Evolutionary conservation across 2,113 vertebrate species (phyloP).

Genomic region (Clarias gariepinus): DNA sequence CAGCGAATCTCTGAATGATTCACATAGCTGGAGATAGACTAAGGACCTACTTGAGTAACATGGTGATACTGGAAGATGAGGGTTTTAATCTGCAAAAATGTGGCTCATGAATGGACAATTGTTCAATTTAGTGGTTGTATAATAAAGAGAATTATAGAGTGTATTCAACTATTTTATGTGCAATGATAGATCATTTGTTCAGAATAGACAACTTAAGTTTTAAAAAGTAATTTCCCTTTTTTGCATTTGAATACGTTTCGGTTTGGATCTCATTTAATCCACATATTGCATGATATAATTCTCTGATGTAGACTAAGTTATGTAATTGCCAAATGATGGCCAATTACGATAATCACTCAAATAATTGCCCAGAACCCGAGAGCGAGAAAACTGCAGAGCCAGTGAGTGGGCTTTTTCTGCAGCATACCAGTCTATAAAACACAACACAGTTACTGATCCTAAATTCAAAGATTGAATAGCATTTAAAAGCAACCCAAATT

Average conservation of each 20-base stretch:
- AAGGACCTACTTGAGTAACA: background rate
- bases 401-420: slow-evolving; percentile 14
- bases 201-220: background rate
- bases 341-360: slow-evolving; percentile 43
- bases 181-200: background rate
- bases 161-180: background rate
- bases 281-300: background rate
- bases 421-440: slow-evolving; percentile 18
- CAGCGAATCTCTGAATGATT: slow-evolving; percentile 25
- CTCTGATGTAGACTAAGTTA: slow-evolving; percentile 34
- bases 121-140: background rate
- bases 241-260: background rate
- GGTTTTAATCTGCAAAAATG: background rate
- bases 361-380: slow-evolving; percentile 30
- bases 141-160: slow-evolving; percentile 1
- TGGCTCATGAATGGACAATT: background rate
- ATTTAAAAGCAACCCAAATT: slow-evolving; percentile 16
- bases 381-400: slow-evolving; percentile 9
- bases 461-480: background rate
- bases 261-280: background rate
- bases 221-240: background rate
- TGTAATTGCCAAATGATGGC: slow-evolving; percentile 31
- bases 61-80: background rate
- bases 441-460: slow-evolving; percentile 1
- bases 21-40: slow-evolving; percentile 13